Evolutionary conservation across 1,140 invertebrate genomes (phyloP).

Genomic region (Philotrypesis tridentata): DNA sequence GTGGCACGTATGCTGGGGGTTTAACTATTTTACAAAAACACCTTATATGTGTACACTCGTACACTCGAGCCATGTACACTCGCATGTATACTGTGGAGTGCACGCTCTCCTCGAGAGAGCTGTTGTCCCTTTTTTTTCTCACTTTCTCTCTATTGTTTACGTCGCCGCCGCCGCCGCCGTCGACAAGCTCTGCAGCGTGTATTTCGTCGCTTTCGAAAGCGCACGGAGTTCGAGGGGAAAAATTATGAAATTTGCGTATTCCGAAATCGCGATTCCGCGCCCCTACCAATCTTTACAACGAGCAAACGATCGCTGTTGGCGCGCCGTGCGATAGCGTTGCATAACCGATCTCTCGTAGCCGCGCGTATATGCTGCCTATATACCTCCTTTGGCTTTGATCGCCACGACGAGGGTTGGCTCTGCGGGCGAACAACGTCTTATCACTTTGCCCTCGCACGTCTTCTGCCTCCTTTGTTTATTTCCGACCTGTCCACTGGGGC

Average conservation of each 20-base stretch:
- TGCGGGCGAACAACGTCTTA: neutral
- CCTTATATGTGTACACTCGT: too few species aligned
- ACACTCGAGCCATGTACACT: neutral
- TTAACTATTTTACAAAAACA: too few species aligned
- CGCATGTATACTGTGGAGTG: too few species aligned
- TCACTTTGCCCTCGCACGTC: neutral
- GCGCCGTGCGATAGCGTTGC: conserved; percentile 3
- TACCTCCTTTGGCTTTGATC: neutral
- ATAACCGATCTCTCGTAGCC: conserved; percentile 5
- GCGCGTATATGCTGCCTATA: neutral
- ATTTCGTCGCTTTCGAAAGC: neutral
- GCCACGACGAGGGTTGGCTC: neutral
- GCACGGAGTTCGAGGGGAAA: conserved; percentile 9
- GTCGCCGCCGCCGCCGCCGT: neutral
- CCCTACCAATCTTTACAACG: neutral
- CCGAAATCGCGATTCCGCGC: conserved; percentile 14
- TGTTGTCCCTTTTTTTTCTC: neutral
- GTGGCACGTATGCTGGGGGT: conserved; percentile 94
- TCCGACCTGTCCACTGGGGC: neutral
- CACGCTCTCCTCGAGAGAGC: neutral
- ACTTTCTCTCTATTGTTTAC: neutral
- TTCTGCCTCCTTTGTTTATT: neutral
- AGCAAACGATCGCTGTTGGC: conserved; percentile 18
- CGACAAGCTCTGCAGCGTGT: neutral
- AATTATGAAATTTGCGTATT: conserved; percentile 33